Percentiles rank a stretch among this genome's conserved stretches.
Evolutionary conservation across 2,797 vertebrate species (phyloP).

Genomic region (Coranthus polyacanthus): DNA sequence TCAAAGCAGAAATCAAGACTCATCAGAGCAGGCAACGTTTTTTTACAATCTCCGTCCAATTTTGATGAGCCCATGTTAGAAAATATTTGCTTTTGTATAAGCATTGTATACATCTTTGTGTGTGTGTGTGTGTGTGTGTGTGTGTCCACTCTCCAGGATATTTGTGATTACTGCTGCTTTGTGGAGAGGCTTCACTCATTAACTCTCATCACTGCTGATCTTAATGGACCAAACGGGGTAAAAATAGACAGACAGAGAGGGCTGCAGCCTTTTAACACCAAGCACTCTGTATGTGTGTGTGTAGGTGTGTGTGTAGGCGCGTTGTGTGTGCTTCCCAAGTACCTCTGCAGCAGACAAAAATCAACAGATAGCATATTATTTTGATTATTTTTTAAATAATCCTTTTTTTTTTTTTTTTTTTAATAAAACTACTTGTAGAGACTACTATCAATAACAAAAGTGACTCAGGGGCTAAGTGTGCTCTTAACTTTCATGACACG

Average conservation of each 20-base stretch:
- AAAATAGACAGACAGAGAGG: slow-evolving; percentile 72
- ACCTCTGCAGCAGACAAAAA: too few species aligned
- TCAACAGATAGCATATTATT: too few species aligned
- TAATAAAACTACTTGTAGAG: neutral
- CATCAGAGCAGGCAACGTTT: too few species aligned
- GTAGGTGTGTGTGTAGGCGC: too few species aligned
- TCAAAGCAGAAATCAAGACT: too few species aligned
- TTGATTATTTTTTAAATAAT: too few species aligned
- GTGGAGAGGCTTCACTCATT: slow-evolving; percentile 80
- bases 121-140: slow-evolving; percentile 20
- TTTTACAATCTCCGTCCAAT: too few species aligned
- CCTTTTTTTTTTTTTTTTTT: too few species aligned
- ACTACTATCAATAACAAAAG: neutral
- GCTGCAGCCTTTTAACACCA: slow-evolving; percentile 68
- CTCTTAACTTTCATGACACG: too few species aligned
- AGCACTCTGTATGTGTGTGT: slow-evolving; percentile 3
- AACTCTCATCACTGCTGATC: slow-evolving; percentile 82
- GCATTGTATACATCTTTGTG: slow-evolving; percentile 3
- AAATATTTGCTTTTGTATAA: slow-evolving; percentile 3
- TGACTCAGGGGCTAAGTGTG: too few species aligned
- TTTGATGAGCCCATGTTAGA: too few species aligned
- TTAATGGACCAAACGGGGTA: slow-evolving; percentile 83
- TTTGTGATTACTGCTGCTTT: slow-evolving; percentile 77
- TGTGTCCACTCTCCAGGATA: slow-evolving; percentile 49
- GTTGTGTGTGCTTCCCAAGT: slow-evolving; percentile 1